Base-by-base conservation (phyloP, 2,113 vertebrate genomes). In the Glaucomys volans region DNA sequence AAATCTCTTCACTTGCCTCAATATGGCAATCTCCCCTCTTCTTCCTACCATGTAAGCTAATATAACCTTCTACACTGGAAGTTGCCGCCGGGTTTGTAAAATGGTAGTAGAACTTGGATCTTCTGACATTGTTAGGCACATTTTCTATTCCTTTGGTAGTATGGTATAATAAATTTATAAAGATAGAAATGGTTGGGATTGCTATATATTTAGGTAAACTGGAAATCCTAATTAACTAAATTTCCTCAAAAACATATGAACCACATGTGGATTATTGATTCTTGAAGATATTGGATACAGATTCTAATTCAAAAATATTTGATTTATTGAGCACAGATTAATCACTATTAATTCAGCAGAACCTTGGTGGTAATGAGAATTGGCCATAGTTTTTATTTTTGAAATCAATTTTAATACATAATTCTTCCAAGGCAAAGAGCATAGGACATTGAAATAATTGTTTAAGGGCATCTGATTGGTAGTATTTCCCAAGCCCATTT, bases 181-280 rank as follows among this genome's bases (percentile, higher is more conserved):
- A 30, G 30, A 7, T 85, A 69, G 30, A 72, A 44, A 28, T 91
- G 5, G 42, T 86, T 89, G 28, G 4, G 1, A 82, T 89, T 95
- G 22, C 2, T 95, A 0, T 66, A 0, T 66, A 50, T 88, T 75
- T 97, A 75, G 44, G 37, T 79, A 72, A 93, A 52, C 32, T 94
- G 47, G 89, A 91, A 64, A 59, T 87, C 72, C 42, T 84, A 30
- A 40, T 69, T 84, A 79, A 37, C 13, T 64, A 90, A 96, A 62
- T 74, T 37, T 3, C 14, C 40, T 86, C 44, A 93, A 72, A 84
- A 88, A 88, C 20, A 40, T 54, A 64, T 5, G 30, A 87, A 75
- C 20, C 22, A 50, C 32, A 32, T 28, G 24, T 71, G 0, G 9
- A 59, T n/a, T n/a, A n/a, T 86, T 90, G 42, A 62, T 89, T 62